These are phyloP conservation scores for Crematogaster levior DNA, from an alignment of 2,888 invertebrate genomes.

Conservation along the genomic window DNA sequence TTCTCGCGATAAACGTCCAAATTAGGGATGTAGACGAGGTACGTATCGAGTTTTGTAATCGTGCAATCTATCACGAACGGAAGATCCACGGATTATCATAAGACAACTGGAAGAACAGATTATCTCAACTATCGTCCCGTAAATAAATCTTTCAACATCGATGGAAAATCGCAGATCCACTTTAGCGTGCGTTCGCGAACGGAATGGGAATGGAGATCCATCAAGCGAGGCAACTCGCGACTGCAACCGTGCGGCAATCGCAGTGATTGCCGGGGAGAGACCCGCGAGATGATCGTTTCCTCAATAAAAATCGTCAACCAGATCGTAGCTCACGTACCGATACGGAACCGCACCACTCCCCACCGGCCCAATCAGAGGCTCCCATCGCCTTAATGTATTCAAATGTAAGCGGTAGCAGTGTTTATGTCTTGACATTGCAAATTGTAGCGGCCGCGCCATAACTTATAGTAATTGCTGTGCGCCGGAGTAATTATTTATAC, in stretches of 20 bases:
- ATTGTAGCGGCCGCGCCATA: constrained; percentile 85
- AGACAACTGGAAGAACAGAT: constrained; percentile 67
- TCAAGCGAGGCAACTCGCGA: constrained; percentile 53
- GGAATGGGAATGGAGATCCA: constrained; percentile 68
- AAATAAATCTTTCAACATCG: constrained; percentile 73
- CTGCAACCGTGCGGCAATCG: constrained; percentile 38
- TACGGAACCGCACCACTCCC: constrained; percentile 76
- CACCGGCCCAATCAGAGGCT: constrained; percentile 81
- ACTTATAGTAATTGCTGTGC: constrained; percentile 86
- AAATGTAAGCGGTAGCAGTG: constrained; percentile 86
- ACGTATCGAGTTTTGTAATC: constrained; percentile 6
- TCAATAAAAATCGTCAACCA: constrained; percentile 84
- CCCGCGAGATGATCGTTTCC: constrained; percentile 78
- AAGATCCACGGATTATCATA: constrained; percentile 63
- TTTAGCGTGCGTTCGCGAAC: constrained; percentile 55
- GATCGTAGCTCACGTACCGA: constrained; percentile 84
- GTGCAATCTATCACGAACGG: constrained; percentile 24
- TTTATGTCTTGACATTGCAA: constrained; percentile 86
- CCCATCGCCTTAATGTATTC: constrained; percentile 84
- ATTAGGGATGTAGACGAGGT: constrained; percentile 29
- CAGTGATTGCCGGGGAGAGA: constrained; percentile 29
- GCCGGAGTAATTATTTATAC: constrained; percentile 85
- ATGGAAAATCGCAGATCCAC: constrained; percentile 73
- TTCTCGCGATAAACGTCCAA: constrained; percentile 48
- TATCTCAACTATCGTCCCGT: constrained; percentile 66